These are phyloP conservation scores for Bacillus rossius DNA, from an alignment of 1,140 invertebrate genomes.

Conservation along the genomic window DNA sequence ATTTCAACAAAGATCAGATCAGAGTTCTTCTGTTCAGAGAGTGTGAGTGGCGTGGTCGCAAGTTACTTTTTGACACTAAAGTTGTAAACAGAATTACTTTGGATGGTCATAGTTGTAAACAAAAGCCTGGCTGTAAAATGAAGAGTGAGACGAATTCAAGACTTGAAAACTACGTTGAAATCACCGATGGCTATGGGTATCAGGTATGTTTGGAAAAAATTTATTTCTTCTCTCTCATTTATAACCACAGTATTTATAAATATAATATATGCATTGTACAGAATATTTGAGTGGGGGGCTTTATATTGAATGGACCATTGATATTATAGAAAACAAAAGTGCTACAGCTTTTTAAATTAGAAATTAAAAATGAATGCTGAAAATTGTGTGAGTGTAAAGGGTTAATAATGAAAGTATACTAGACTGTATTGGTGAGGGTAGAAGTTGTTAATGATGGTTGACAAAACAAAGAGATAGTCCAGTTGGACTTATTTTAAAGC, in stretches of 20 bases:
- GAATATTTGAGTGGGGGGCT: no score
- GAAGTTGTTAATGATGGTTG: no score
- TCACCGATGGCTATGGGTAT: constrained; percentile 49
- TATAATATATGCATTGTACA: no score
- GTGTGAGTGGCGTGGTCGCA: constrained; percentile 72
- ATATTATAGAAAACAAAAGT: no score
- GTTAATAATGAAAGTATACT: no score
- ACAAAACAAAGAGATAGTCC: no score
- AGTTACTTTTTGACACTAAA: constrained; percentile 79
- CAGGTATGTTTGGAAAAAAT: constrained; percentile 42
- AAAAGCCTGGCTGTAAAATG: constrained; percentile 13
- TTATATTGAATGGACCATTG: no score
- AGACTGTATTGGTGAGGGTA: no score
- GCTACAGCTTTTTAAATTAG: constrained; percentile 7
- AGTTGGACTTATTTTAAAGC: no score
- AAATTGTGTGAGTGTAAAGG: neutral
- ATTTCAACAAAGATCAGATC: constrained; percentile 57
- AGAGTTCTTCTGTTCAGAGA: constrained; percentile 79
- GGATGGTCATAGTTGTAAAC: constrained; percentile 29
- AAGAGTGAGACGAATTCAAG: constrained; percentile 30
- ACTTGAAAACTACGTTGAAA: constrained; percentile 39
- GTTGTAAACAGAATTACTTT: constrained; percentile 53
- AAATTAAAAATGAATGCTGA: neutral
- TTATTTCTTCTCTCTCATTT: no score
- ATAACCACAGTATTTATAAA: no score